phyloP scores from a whole-genome alignment of 2,113 vertebrate genomes.

The Pollimyrus isidori region DNA sequence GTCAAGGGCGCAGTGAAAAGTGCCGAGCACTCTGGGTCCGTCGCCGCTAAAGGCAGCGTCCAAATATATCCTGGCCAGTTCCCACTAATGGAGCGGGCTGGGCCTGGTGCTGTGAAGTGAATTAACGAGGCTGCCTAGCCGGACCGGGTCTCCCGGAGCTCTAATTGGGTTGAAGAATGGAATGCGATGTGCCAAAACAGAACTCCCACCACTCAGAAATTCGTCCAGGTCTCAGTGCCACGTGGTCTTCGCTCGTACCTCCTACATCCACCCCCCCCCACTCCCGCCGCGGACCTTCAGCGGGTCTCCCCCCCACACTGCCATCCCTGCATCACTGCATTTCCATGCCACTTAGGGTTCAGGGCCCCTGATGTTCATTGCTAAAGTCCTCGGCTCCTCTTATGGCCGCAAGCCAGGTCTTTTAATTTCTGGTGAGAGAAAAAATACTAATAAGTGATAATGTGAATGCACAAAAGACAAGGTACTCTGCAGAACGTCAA shows the following conservation, averaged over 20 bases:
- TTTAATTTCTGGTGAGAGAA: neutral
- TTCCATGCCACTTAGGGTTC: neutral
- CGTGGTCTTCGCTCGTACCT: neutral
- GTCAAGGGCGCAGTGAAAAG: conserved; percentile 3
- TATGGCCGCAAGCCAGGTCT: neutral
- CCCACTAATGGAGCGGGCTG: neutral
- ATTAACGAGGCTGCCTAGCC: conserved; percentile 8
- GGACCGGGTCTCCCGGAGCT: neutral
- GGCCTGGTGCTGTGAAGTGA: neutral
- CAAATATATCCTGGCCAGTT: neutral
- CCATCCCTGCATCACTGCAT: neutral
- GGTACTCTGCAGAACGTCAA: neutral
- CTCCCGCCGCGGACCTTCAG: too few species aligned
- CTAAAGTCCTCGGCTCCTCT: neutral
- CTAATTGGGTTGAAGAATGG: conserved; percentile 22
- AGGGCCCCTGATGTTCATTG: neutral
- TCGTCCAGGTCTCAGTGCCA: neutral
- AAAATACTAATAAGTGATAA: too few species aligned
- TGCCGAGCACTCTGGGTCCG: neutral
- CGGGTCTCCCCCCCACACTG: too few species aligned
- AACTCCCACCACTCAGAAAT: neutral
- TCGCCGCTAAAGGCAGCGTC: neutral
- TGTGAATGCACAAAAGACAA: neutral
- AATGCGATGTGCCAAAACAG: neutral
- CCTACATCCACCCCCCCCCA: neutral